Evolutionary conservation across 2,888 invertebrate genomes (phyloP), one percentile per base, ranked within the genome.

Genomic region (Rotaria macrura): DNA sequence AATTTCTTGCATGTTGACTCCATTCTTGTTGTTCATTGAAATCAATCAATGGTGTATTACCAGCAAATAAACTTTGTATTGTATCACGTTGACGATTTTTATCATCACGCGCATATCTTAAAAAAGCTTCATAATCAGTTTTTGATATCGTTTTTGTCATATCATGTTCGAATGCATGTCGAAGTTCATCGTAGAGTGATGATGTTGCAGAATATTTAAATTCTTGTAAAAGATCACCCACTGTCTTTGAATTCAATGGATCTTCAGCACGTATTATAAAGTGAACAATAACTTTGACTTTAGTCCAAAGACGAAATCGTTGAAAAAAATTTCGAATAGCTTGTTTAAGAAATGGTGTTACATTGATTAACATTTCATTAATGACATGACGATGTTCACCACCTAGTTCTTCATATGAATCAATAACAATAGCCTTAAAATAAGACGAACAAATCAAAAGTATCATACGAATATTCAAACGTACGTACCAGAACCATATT

Each of bases 371-470:
- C 43, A 79, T 40, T 79, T n/a, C n/a, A 43, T 79, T 43, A n/a
- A 43, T 43, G 10, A 79, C 14, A 43, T 79, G 43, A 43, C n/a
- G 40, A 43, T n/a, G 79, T 43, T 43, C 43, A n/a, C 14, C 10
- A 12, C 43, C 43, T 9, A 79, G 5, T 43, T 79, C 79, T 79
- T 79, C 79, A 79, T 79, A 79, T n/a, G 79, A 43, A 43, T 79
- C 79, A 14, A 79, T n/a, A 12, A 79, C 43, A 43, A 79, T 79
- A 79, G 79, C 79, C 65, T 65, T n/a, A n/a, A n/a, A n/a, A n/a
- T n/a, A n/a, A 65, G 6, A 65, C 5, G 25, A 25, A 79, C 12
- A 6, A 1, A 38, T 38, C 40, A 14, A 20, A 7, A 65, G 1
- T 4, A 65, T 7, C 1, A 65, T 10, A 34, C 10, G 20, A 34